phyloP scores from a whole-genome alignment of 2,113 vertebrate species.

The Oreochromis spilurus region DNA sequence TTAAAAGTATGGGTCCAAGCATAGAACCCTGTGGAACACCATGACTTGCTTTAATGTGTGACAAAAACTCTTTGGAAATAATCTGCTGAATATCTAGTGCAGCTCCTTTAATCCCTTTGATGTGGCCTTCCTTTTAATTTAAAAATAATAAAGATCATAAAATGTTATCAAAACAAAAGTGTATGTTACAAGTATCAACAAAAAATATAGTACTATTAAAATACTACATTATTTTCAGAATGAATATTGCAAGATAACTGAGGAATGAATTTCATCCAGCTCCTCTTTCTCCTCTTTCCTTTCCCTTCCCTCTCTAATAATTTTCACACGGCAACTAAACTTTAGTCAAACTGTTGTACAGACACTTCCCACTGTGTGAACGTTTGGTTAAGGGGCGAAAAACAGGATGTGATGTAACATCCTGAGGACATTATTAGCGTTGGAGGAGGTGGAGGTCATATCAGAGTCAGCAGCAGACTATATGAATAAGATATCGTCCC shows the following conservation, averaged over 20 bases:
- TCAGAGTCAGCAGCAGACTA: neutral
- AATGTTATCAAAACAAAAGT: neutral
- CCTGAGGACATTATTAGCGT: slow-evolving; percentile 17
- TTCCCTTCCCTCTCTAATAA: neutral
- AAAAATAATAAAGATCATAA: neutral
- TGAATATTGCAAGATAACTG: neutral
- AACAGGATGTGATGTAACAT: slow-evolving; percentile 59
- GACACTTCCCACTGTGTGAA: neutral
- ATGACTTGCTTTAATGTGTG: neutral
- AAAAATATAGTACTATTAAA: neutral
- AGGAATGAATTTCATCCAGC: neutral
- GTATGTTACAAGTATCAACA: neutral
- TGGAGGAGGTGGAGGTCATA: slow-evolving; percentile 23
- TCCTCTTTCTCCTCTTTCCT: neutral
- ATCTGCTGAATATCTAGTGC: neutral
- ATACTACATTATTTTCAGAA: neutral
- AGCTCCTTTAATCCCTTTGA: neutral
- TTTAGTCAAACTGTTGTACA: neutral
- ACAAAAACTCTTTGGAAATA: neutral
- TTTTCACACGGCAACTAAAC: neutral
- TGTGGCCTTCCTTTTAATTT: neutral
- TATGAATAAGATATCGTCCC: neutral
- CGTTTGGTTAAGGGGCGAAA: neutral
- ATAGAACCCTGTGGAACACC: neutral
- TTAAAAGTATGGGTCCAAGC: neutral